Conservation (phyloP, 2,797 vertebrate genomes). For the Echiichthys vipera region DNA sequence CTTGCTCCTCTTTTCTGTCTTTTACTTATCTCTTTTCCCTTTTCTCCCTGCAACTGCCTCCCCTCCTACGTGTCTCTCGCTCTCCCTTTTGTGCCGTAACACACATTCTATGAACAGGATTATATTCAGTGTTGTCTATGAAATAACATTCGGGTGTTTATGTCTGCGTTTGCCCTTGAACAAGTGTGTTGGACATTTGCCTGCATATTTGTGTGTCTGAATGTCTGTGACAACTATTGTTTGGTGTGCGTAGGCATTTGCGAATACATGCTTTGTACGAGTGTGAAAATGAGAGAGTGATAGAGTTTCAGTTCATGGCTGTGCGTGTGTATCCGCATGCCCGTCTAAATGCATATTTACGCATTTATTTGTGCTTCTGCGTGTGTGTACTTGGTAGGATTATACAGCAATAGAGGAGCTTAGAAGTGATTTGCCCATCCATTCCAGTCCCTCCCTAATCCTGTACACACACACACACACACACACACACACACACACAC, state of each 20-base stretch:
- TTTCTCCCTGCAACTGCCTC: constrained; percentile 17
- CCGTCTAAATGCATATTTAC: constrained; percentile 39
- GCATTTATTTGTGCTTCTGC: constrained; percentile 34
- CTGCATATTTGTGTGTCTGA: constrained; percentile 47
- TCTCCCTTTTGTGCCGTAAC: constrained; percentile 26
- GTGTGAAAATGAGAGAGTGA: constrained; percentile 29
- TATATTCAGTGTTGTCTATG: constrained; percentile 52
- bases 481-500: constrained; percentile 38
- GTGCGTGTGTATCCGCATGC: constrained; percentile 27
- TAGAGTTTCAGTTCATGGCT: background rate
- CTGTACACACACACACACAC: constrained; percentile 48
- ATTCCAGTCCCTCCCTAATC: constrained; percentile 79
- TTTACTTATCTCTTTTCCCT: constrained; percentile 16
- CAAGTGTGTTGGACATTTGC: constrained; percentile 42
- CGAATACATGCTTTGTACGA: constrained; percentile 26
- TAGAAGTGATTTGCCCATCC: constrained; percentile 80
- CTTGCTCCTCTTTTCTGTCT: constrained; percentile 11
- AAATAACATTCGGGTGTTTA: constrained; percentile 53
- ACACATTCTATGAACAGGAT: constrained; percentile 43
- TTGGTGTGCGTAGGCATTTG: constrained; percentile 21
- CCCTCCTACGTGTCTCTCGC: constrained; percentile 19
- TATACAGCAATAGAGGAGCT: constrained; percentile 81
- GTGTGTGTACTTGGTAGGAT: constrained; percentile 70
- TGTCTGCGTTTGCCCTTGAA: constrained; percentile 55
- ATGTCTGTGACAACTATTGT: constrained; percentile 41